Base-by-base conservation (phyloP, 2,797 vertebrate genomes). In the Caiman crocodilus region DNA sequence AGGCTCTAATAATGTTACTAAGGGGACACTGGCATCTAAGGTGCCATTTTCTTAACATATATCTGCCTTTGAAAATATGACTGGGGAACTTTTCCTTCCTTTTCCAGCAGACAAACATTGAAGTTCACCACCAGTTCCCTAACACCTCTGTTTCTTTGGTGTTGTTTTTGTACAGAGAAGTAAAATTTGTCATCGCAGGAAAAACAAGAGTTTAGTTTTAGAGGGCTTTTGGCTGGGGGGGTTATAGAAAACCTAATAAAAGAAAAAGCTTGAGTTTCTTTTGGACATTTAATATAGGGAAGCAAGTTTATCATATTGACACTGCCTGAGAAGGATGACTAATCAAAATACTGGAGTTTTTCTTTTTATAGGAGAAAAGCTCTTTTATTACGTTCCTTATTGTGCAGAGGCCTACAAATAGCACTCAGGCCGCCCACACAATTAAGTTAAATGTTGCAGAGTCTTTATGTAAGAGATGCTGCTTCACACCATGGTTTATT, bases 301-400 rank as follows among this genome's bases (percentile, higher is more conserved):
- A n/a, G 63, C 35, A 74, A 67, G 20, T 59, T 77, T 84, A 65
- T 87, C 61, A 84, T 30, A 69, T 2, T 69, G 85, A 65, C 7
- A 2, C 2, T 61, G 60, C 50, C 28, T 28, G 65, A 90, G 61
- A 23, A 61, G 75, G 55, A 73, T 85, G 79, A 64, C 23, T 79
- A 78, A n/a, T 25, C 63, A 55, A 92, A 84, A 60, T 81, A 74
- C 61, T 55, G 32, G 5, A 81, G 1, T 13, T 60, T 79, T 11
- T 77, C 23, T 73, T 73, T 88, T 58, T 84, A 76, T 78, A 84
- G 74, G 77, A 77, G 84, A 95, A 32, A 73, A n/a, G 64, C 28
- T 74, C 5, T 60, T 81, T 23, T 42, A 25, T 78, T 78, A 78
- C 26, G 42, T 35, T 73, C 50, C 35, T 50, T 35, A 28, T 21